phyloP scores from a whole-genome alignment of 2,113 vertebrate species.

The Cyprinus carpio region DNA sequence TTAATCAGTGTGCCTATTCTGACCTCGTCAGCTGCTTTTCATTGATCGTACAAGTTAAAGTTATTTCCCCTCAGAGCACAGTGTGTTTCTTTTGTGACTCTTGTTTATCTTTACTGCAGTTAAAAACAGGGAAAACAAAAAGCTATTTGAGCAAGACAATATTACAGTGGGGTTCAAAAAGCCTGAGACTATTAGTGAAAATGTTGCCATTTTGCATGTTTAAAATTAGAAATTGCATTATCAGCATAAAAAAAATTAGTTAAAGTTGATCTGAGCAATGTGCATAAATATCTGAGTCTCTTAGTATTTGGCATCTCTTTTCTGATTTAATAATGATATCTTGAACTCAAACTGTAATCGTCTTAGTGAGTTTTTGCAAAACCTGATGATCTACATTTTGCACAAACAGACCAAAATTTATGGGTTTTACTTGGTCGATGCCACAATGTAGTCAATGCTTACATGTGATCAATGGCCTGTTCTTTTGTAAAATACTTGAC shows the following conservation, averaged over 20 bases:
- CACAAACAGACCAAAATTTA: too few species aligned
- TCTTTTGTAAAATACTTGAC: too few species aligned
- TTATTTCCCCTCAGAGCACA: slow-evolving; percentile 12
- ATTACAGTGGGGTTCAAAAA: background rate
- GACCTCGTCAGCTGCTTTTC: background rate
- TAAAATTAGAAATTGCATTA: background rate
- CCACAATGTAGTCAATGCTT: too few species aligned
- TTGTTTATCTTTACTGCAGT: background rate
- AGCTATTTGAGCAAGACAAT: background rate
- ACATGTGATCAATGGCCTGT: too few species aligned
- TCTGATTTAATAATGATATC: too few species aligned
- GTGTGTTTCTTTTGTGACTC: slow-evolving; percentile 7
- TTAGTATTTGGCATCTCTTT: background rate
- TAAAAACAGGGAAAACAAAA: background rate
- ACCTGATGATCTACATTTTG: too few species aligned
- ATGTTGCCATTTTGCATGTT: background rate
- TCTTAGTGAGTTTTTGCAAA: too few species aligned
- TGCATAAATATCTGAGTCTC: background rate
- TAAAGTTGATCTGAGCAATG: background rate
- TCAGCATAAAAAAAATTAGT: background rate
- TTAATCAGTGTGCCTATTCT: background rate
- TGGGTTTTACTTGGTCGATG: too few species aligned
- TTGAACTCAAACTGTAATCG: too few species aligned
- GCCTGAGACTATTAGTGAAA: background rate
- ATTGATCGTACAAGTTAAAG: slow-evolving; percentile 22